A percentile compares a stretch with the other conserved stretches of the same genome.
Evolutionary conservation across 2,113 vertebrate genomes (phyloP).

Genomic region (Upupa epops): DNA sequence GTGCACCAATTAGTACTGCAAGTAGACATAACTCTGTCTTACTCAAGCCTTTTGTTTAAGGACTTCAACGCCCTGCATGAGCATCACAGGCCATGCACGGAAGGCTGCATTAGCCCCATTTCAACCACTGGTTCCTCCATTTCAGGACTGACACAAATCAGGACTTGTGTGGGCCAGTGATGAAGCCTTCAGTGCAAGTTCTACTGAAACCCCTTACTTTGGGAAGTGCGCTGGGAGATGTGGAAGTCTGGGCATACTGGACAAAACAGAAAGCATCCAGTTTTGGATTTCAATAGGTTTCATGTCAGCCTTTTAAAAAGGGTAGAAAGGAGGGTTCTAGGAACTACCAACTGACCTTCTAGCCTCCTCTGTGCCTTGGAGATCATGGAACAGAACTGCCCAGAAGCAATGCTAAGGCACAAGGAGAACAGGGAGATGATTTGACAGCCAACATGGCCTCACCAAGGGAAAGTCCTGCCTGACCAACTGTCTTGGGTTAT

Average conservation of each 20-base stretch:
- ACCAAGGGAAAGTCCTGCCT: no score
- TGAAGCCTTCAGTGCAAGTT: not conserved
- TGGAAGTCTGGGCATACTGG: not conserved
- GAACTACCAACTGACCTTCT: not conserved
- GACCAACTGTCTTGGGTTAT: no score
- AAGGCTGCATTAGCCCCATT: not conserved
- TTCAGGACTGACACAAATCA: not conserved
- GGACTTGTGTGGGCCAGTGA: fast-evolving
- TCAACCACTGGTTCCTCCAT: not conserved
- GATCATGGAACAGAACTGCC: not conserved
- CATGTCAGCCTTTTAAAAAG: not conserved
- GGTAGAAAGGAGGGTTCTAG: not conserved
- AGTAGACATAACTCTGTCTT: not conserved
- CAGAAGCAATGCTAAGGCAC: not conserved
- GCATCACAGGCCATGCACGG: not conserved
- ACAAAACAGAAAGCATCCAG: not conserved
- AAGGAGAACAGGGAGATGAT: no score
- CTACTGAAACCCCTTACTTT: not conserved
- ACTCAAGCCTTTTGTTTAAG: not conserved
- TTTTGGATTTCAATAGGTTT: not conserved
- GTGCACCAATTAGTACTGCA: fast-evolving
- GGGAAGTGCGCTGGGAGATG: not conserved
- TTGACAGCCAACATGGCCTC: no score
- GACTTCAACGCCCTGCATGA: not conserved
- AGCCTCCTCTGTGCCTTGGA: not conserved